Conservation (phyloP, 2,888 invertebrate genomes). For the Cantharis nigra region DNA sequence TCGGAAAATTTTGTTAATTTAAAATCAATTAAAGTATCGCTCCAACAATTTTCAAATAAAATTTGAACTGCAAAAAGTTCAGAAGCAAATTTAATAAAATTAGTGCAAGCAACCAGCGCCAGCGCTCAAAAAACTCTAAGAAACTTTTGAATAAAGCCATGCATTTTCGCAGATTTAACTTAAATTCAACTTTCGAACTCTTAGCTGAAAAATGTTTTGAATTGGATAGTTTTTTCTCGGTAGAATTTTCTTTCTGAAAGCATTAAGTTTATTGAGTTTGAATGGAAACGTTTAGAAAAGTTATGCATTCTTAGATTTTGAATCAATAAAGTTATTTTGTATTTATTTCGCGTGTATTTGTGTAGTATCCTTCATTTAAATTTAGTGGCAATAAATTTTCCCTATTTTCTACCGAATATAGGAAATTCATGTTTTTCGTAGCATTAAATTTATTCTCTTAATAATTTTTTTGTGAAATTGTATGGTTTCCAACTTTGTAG, state of each 20-base stretch:
- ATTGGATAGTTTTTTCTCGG: neutral
- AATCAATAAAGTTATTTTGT: neutral
- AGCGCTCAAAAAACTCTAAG: neutral
- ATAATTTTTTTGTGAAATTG: neutral
- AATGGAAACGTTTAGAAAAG: neutral
- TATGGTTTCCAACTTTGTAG: neutral
- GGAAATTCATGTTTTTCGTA: neutral
- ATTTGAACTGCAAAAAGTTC: neutral
- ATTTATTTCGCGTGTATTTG: neutral
- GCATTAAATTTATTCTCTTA: neutral
- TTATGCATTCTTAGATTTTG: neutral
- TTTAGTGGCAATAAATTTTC: neutral
- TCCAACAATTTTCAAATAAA: neutral
- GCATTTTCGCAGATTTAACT: slow-evolving; percentile 20
- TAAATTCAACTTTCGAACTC: slow-evolving; percentile 12
- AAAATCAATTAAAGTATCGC: neutral
- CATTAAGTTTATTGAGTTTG: neutral
- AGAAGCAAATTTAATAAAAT: neutral
- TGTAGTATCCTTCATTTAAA: neutral
- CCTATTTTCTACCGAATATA: neutral
- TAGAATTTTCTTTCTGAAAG: neutral
- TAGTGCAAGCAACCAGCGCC: neutral
- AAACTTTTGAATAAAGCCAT: slow-evolving; percentile 10
- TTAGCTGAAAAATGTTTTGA: slow-evolving; percentile 15
- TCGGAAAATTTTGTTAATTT: neutral